Evolutionary conservation across 2,888 invertebrate species (phyloP).

Genomic region (Orthosia gothica): DNA sequence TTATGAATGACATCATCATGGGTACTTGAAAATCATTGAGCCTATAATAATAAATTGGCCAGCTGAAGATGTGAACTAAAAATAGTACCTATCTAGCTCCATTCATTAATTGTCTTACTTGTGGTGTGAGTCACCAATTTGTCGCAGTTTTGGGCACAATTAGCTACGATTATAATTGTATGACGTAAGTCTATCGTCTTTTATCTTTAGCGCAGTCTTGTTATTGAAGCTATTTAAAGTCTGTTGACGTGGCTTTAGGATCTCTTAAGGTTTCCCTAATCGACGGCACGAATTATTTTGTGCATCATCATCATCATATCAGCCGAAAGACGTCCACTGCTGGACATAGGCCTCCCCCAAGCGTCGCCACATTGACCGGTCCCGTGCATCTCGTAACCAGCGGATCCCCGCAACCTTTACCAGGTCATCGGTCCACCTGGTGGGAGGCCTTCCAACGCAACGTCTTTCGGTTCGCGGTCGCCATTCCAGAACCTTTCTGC

Average conservation of each 20-base stretch:
- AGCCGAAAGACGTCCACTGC: no score
- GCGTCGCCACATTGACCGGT: no score
- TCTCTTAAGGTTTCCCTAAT: no score
- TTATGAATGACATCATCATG: slow-evolving; percentile 61
- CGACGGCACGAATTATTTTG: no score
- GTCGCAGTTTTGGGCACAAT: slow-evolving; percentile 56
- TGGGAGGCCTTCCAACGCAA: no score
- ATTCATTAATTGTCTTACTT: slow-evolving; percentile 62
- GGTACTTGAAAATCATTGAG: slow-evolving; percentile 57
- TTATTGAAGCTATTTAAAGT: background rate
- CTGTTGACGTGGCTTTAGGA: background rate
- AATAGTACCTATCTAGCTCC: slow-evolving; percentile 57
- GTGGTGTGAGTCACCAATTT: slow-evolving; percentile 61
- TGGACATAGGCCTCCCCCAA: no score
- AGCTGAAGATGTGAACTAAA: slow-evolving; percentile 62
- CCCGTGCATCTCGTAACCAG: no score
- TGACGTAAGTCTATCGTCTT: slow-evolving; percentile 40
- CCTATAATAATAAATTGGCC: slow-evolving; percentile 57
- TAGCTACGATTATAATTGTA: slow-evolving; percentile 45
- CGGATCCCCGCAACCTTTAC: no score
- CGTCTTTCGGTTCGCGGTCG: no score
- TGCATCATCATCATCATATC: no score
- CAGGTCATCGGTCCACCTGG: no score
- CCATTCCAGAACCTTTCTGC: no score
- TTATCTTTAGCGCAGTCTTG: slow-evolving; percentile 51